These are phyloP conservation scores for Rhipidura dahli DNA, from an alignment of 2,113 vertebrate genomes.

Conservation along the genomic window DNA sequence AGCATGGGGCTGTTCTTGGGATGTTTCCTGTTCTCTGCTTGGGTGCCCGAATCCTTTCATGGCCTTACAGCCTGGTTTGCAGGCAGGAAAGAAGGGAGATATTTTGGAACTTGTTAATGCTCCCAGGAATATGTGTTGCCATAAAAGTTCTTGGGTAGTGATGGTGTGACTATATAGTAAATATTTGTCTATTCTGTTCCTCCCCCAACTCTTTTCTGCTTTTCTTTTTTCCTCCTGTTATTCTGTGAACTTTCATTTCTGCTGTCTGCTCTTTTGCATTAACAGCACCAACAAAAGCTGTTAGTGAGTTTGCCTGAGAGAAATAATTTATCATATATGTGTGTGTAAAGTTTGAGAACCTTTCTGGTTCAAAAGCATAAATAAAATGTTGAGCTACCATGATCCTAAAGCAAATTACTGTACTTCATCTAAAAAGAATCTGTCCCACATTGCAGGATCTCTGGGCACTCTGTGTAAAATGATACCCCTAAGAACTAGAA, in stretches of 20 bases:
- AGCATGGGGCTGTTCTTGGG: not conserved
- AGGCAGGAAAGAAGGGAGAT: not conserved
- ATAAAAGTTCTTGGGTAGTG: not conserved
- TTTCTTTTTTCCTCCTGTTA: not conserved
- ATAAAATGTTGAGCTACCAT: not conserved
- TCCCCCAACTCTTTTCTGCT: not conserved
- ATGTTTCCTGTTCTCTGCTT: not conserved
- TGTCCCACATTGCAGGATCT: not conserved
- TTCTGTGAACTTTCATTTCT: not conserved
- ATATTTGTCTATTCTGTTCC: not conserved
- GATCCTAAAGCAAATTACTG: not conserved
- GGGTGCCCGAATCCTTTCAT: not conserved
- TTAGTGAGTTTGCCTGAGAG: not conserved
- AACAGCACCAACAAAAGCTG: not conserved
- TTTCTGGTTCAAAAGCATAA: not conserved
- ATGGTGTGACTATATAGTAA: not conserved
- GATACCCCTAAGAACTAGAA: not conserved
- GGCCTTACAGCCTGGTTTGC: not conserved
- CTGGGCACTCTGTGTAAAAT: constrained; percentile 26
- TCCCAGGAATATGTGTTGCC: not conserved
- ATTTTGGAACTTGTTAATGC: not conserved
- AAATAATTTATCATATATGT: not conserved
- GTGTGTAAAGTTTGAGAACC: not conserved
- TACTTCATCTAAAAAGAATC: constrained; percentile 40
- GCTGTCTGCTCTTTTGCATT: not conserved